Base-by-base conservation (phyloP, 2,888 invertebrate genomes). In the Temnothorax ravouxi region DNA sequence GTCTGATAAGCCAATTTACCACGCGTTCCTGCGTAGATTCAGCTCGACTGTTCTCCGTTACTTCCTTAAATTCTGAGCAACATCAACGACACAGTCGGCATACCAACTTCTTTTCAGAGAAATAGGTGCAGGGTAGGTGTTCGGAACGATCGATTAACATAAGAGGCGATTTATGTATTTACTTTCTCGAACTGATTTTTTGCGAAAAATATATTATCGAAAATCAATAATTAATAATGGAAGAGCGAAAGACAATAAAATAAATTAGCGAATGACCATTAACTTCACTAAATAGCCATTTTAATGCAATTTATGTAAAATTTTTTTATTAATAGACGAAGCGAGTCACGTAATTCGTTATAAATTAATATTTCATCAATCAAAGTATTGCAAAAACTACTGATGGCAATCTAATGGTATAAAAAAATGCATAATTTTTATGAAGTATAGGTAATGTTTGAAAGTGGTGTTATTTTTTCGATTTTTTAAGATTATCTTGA, bases 1-100 rank as follows among this genome's bases (percentile, higher is more conserved):
- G 29, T 71, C 50, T 71, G 64, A 76, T 76, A 64, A 71, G 21
- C 21, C 84, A 85, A 85, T 85, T 83, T 85, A 85, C 77, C 66
- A 76, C 59, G 50, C 29, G 71, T 56, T 38, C 47, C 18, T 69
- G 47, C 62, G 61, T 83, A 71, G 66, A 85, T 34, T 61, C 61
- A 38, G 62, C 67, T 34, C 54, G 66, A 84, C 50, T 80, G 71
- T 52, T 83, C 47, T 47, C 52, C 29, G 50, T 29, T 79, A 18
- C 54, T 72, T 81, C 18, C 44, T 41, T 81, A 74, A 80, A 64
- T 76, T 52, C 9, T 52, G 50, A 62, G 41, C 13, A 41, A 66
- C 41, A 29, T 76, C 52, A 52, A 38, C 38, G 11, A 8, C 15
- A 34, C 61, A 47, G 29, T 44, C 5, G 47, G 66, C 64, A 76